These are phyloP conservation scores for Morpho deidamia DNA, from an alignment of 2,888 invertebrate species.

Conservation along the genomic window DNA sequence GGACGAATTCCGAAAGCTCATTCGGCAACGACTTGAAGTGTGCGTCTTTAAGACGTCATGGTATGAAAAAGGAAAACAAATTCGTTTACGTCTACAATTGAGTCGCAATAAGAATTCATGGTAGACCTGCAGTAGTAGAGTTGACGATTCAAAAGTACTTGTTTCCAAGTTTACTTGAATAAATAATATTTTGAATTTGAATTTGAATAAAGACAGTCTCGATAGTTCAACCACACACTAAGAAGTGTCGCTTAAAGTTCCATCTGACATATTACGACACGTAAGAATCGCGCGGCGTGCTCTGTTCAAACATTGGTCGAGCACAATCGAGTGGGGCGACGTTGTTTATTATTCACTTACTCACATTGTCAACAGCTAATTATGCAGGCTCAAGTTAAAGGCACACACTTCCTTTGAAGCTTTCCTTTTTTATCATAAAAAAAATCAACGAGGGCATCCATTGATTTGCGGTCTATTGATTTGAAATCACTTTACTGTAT, in stretches of 20 bases:
- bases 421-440: slow-evolving; percentile 18
- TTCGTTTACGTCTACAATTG: too few species aligned
- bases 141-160: too few species aligned
- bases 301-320: slow-evolving; percentile 19
- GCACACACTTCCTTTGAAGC: slow-evolving; percentile 28
- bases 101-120: too few species aligned
- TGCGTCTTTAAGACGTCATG: too few species aligned
- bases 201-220: too few species aligned
- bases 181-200: too few species aligned
- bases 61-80: too few species aligned
- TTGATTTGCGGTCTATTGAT: slow-evolving; percentile 23
- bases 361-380: slow-evolving; percentile 30
- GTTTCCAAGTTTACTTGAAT: too few species aligned
- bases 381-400: slow-evolving; percentile 27
- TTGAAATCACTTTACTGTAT: slow-evolving; percentile 23
- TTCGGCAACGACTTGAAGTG: too few species aligned
- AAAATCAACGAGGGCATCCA: slow-evolving; percentile 18
- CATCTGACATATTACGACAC: not conserved
- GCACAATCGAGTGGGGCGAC: slow-evolving; percentile 22
- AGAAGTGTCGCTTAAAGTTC: not conserved
- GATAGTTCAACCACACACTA: too few species aligned
- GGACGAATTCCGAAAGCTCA: too few species aligned
- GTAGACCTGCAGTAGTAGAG: too few species aligned
- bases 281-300: not conserved
- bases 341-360: slow-evolving; percentile 33